Evolutionary conservation across 2,797 vertebrate genomes (phyloP), one percentile per base, ranked within the genome.

Genomic region (Enteromius thamalakanensis): DNA sequence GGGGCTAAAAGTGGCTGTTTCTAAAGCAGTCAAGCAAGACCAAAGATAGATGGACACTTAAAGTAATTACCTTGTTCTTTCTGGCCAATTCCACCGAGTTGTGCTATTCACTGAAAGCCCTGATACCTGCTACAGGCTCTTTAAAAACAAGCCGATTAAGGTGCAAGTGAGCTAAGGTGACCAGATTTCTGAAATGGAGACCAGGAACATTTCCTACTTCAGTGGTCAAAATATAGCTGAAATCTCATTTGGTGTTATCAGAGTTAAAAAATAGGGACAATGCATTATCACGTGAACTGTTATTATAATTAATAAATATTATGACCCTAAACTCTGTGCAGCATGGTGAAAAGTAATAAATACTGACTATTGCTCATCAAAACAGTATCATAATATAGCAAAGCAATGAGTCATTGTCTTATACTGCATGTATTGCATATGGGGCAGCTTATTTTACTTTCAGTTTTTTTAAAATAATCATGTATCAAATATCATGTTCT

Each of bases 1-100:
- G 29, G 64, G 77, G 45, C 47, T 68, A 79, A 79, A 68, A 71
- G 11, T 51, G 34, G 62, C 47, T 45, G 34, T 49, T 77, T n/a
- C 60, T 49, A 21, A 34, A 80, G 58, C 65, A 69, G 78, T 69
- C 65, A 69, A 69, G 47, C 49, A 51, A 74, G 29, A 34, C 80
- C 42, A 74, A 64, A 74, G 53, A 64, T 49, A 42, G 65, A 80
- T 69, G 0, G 12, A 80, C 67, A 80, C 69, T 62, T 14, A 79
- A 11, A 65, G 64, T 67, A 67, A 79, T 79, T 67, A 53, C 62
- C 45, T 53, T 67, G 29, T 51, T 68, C 77, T 17, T 32, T 47
- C 37, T 34, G 6, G 26, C 45, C 62, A 47, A 51, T 37, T 79
- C 76, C 60, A 79, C 42, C 62, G 32, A 67, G 76, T 21, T 79